A percentile compares a stretch with the other conserved stretches of the same genome.
Evolutionary conservation across 2,888 invertebrate species (phyloP).

Genomic region (Camponotus fellah): DNA sequence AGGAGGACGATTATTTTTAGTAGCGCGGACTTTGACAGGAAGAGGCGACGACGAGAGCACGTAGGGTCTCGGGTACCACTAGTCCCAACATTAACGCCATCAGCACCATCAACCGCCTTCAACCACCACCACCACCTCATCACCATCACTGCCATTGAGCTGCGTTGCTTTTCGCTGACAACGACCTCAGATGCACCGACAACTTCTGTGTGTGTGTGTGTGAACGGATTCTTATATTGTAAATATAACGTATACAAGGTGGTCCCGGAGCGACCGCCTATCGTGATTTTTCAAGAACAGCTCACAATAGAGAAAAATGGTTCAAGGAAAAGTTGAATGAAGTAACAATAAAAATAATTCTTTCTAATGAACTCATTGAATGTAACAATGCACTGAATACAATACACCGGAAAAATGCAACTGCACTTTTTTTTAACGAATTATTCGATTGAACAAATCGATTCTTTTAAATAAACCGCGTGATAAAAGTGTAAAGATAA

Average conservation of each 20-base stretch:
- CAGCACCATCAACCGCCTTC: constrained; percentile 76
- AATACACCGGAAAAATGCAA: not conserved
- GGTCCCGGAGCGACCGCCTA: not conserved
- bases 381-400: not conserved
- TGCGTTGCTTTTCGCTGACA: not conserved
- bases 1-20: constrained; percentile 15
- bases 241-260: not conserved
- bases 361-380: not conserved
- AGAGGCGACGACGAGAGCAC: constrained; percentile 64
- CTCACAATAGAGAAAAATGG: not conserved
- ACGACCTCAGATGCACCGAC: not conserved
- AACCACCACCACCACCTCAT: constrained; percentile 60
- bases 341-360: not conserved
- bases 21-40: not conserved
- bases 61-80: constrained; percentile 71
- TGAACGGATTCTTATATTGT: not conserved
- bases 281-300: not conserved
- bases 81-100: constrained; percentile 76
- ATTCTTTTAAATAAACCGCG: not conserved
- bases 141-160: constrained; percentile 36
- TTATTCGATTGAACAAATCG: not conserved
- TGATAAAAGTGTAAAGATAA: not conserved
- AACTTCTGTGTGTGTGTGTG: not conserved
- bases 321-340: not conserved
- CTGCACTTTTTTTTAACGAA: not conserved